A percentile compares a stretch with the other conserved stretches of the same genome.
Evolutionary conservation across 1,140 invertebrate genomes (phyloP).

Genomic region (Euglossa dilemma): DNA sequence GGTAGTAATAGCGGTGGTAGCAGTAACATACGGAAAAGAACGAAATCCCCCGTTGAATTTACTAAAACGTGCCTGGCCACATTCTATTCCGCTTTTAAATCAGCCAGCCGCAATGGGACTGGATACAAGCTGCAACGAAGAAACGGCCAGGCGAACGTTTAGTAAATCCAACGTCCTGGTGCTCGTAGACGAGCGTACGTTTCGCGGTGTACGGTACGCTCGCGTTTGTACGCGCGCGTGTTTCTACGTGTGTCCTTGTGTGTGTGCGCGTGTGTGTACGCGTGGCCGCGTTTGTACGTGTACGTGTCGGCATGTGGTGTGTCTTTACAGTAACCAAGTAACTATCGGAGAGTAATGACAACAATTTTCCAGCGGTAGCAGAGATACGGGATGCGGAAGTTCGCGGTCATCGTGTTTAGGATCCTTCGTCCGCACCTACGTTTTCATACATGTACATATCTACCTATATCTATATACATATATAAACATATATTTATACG

Average conservation of each 20-base stretch:
- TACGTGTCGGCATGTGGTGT: not conserved
- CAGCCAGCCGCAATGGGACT: not conserved
- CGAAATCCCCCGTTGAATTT: constrained; percentile 1
- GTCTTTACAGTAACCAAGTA: constrained; percentile 19
- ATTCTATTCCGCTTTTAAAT: not conserved
- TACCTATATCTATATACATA: not conserved
- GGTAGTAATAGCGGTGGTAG: constrained; percentile 1
- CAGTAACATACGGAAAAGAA: constrained; percentile 15
- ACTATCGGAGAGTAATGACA: constrained; percentile 29
- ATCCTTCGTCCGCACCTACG: constrained; percentile 26
- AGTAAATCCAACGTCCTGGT: constrained; percentile 5
- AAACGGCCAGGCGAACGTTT: not conserved
- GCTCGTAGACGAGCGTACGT: not conserved
- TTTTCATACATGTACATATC: not conserved
- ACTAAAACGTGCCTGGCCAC: constrained; percentile 1
- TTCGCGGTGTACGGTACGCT: not conserved
- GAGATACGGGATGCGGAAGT: not conserved
- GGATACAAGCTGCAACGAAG: not conserved
- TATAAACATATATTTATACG: constrained; percentile 24
- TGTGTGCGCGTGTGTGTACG: too few species aligned
- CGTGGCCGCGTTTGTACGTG: not conserved
- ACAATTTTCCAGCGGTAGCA: constrained; percentile 5
- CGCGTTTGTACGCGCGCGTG: not conserved
- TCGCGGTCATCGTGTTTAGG: constrained; percentile 13
- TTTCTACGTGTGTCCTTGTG: not conserved